Evolutionary conservation across 2,797 vertebrate genomes (phyloP).

Genomic region (Hoplostethus mediterraneus): DNA sequence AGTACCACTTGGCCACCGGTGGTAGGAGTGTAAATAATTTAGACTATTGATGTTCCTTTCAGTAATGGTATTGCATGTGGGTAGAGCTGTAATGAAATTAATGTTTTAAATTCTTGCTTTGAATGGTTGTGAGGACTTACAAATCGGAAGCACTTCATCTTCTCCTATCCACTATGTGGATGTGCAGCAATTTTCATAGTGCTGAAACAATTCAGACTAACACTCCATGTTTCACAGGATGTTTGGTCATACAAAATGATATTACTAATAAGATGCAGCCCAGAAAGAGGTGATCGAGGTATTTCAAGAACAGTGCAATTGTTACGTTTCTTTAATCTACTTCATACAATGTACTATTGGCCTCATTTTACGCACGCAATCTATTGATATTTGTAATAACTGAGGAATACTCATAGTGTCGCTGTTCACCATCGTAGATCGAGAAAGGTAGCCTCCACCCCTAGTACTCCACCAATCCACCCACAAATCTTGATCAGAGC

Average conservation of each 20-base stretch:
- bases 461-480: not conserved
- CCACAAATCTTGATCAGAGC: not conserved
- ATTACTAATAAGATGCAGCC: too few relatives aligned
- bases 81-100: not conserved
- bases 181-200: not conserved
- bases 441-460: not conserved
- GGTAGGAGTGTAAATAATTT: too few relatives aligned
- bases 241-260: too few relatives aligned
- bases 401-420: conserved; percentile 15
- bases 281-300: too few relatives aligned
- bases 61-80: too few relatives aligned
- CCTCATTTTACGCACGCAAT: too few relatives aligned
- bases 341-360: too few relatives aligned
- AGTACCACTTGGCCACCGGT: too few relatives aligned
- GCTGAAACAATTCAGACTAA: not conserved
- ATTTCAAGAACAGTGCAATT: too few relatives aligned
- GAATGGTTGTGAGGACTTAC: not conserved
- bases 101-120: not conserved
- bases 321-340: too few relatives aligned
- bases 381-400: not conserved
- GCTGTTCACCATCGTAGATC: conserved; percentile 27
- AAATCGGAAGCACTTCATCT: too few relatives aligned
- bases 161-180: not conserved
- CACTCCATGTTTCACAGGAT: not conserved
- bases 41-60: too few relatives aligned